These are phyloP conservation scores for Callospermophilus lateralis DNA, from an alignment of 2,113 vertebrate species.

Conservation along the genomic window DNA sequence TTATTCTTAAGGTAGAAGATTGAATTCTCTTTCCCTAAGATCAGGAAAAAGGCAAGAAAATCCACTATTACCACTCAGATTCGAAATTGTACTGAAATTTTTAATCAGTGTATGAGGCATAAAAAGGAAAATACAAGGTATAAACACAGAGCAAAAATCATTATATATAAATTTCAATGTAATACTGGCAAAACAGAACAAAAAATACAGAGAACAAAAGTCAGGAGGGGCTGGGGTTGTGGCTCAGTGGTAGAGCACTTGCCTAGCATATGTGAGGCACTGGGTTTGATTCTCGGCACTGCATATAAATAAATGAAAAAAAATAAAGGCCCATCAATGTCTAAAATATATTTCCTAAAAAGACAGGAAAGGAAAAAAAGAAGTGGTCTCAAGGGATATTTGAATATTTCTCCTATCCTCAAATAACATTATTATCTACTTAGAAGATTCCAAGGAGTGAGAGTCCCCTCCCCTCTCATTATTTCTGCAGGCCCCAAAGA, in stretches of 20 bases:
- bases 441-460: background rate
- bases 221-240: too few relatives aligned
- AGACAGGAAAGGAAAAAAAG: background rate
- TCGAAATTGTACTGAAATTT: background rate
- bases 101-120: background rate
- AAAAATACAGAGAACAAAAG: background rate
- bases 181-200: background rate
- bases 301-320: too few relatives aligned
- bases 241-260: too few relatives aligned
- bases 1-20: slow-evolving; percentile 12
- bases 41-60: background rate
- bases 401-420: background rate
- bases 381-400: background rate
- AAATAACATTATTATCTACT: background rate
- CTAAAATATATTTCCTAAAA: too few relatives aligned
- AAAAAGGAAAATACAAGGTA: background rate
- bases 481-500: background rate
- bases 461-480: background rate
- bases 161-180: background rate
- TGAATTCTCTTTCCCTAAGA: background rate
- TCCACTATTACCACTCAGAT: background rate
- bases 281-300: too few relatives aligned
- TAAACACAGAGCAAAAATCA: background rate
- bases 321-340: too few relatives aligned
- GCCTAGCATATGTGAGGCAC: too few relatives aligned